Percentiles rank a stretch among this genome's conserved stretches.
phyloP scores from a whole-genome alignment of 2,888 invertebrate species.

The Dione juno region DNA sequence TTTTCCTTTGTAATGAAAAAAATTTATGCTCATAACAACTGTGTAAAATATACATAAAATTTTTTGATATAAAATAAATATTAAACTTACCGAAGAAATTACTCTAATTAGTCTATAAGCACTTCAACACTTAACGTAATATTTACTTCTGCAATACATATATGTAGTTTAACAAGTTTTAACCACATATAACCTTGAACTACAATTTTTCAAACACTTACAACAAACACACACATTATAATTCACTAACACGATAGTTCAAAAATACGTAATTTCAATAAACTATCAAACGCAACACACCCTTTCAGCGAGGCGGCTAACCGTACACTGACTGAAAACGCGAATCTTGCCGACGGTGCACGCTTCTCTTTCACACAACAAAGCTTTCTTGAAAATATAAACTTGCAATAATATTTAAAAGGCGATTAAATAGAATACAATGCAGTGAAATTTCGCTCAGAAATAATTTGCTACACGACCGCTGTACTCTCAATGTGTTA shows the following conservation, averaged over 20 bases:
- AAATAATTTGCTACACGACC: constrained; percentile 19
- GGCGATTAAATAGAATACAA: constrained; percentile 42
- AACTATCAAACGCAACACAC: constrained; percentile 21
- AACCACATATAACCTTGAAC: neutral
- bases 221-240: constrained; percentile 31
- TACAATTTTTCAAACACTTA: constrained; percentile 22
- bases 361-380: constrained; percentile 48
- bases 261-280: constrained; percentile 26
- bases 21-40: neutral
- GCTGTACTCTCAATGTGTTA: constrained; percentile 24
- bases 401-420: constrained; percentile 47
- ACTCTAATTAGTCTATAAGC: neutral
- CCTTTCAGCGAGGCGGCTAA: constrained; percentile 33
- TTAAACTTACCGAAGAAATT: constrained; percentile 6
- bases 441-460: constrained; percentile 32
- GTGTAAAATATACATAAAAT: neutral
- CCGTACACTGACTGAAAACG: constrained; percentile 48
- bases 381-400: constrained; percentile 45
- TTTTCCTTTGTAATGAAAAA: constrained; percentile 3
- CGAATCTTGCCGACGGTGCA: constrained; percentile 40
- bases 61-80: neutral
- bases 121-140: constrained; percentile 1
- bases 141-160: neutral
- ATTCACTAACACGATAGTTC: constrained; percentile 33
- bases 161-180: neutral